phyloP scores from a whole-genome alignment of 2,797 vertebrate genomes.

The Spondyliosoma cantharus region DNA sequence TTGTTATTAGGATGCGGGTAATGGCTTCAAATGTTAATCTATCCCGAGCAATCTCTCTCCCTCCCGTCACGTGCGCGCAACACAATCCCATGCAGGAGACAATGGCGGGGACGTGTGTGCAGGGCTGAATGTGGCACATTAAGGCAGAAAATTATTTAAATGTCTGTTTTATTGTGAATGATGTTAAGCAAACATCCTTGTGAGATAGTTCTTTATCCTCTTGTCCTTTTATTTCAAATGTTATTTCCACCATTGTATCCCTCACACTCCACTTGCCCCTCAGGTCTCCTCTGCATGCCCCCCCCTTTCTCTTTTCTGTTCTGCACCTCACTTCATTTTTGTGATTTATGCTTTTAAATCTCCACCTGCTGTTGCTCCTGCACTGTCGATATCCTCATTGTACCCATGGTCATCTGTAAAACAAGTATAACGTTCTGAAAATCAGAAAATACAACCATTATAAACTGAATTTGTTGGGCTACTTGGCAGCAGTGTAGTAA shows the following conservation, averaged over 20 bases:
- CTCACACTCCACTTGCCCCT: neutral
- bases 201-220: too few species aligned
- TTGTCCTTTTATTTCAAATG: neutral
- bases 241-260: neutral
- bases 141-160: neutral
- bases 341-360: neutral
- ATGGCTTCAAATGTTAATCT: slow-evolving; percentile 50
- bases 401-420: neutral
- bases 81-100: neutral
- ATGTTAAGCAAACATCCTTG: neutral
- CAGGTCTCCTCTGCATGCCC: too few species aligned
- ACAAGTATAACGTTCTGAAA: too few species aligned
- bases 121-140: neutral
- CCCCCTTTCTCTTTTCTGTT: neutral
- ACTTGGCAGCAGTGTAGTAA: too few species aligned
- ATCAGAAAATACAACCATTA: too few species aligned
- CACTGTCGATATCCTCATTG: neutral
- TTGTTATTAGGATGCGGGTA: slow-evolving; percentile 47
- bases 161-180: neutral
- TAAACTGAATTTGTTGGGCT: too few species aligned
- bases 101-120: neutral
- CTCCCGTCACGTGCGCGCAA: neutral
- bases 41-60: slow-evolving; percentile 11
- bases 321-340: neutral
- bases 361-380: neutral